Percentiles rank a stretch among this genome's conserved stretches.
Conservation (phyloP, 1,140 invertebrate species). For the Littorina saxatilis region DNA sequence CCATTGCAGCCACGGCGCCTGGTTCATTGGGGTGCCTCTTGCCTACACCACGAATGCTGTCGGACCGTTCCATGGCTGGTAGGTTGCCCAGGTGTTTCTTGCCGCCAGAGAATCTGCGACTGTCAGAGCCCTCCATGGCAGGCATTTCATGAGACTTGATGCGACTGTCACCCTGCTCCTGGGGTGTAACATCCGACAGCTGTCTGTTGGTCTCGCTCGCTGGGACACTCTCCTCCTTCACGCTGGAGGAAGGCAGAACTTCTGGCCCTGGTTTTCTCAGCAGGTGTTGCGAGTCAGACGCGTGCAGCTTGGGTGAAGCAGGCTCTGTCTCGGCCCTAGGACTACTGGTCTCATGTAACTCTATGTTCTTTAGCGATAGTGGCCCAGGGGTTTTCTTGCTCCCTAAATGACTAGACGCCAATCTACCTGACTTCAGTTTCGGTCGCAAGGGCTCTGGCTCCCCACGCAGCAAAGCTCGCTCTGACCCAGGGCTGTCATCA, state of each 20-base stretch:
- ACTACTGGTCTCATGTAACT: not conserved
- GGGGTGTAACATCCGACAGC: not conserved
- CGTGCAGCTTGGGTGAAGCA: not conserved
- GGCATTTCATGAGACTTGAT: conserved; percentile 9
- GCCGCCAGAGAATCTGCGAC: not conserved
- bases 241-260: not conserved
- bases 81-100: conserved; percentile 17
- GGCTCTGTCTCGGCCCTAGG: not conserved
- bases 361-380: not conserved
- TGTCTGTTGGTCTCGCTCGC: not conserved
- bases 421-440: not conserved
- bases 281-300: not conserved
- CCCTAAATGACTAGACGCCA: not conserved
- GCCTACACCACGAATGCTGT: conserved; percentile 14
- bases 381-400: not conserved
- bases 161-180: conserved; percentile 18
- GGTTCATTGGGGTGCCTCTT: conserved; percentile 21
- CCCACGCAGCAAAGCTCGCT: not conserved
- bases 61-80: conserved; percentile 36
- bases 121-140: conserved; percentile 41
- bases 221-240: conserved; percentile 1
- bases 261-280: not conserved
- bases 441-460: not conserved
- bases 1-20: conserved; percentile 28
- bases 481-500: conserved; percentile 14